These are phyloP conservation scores for Struthio camelus DNA, from an alignment of 2,113 vertebrate species.

Conservation along the genomic window DNA sequence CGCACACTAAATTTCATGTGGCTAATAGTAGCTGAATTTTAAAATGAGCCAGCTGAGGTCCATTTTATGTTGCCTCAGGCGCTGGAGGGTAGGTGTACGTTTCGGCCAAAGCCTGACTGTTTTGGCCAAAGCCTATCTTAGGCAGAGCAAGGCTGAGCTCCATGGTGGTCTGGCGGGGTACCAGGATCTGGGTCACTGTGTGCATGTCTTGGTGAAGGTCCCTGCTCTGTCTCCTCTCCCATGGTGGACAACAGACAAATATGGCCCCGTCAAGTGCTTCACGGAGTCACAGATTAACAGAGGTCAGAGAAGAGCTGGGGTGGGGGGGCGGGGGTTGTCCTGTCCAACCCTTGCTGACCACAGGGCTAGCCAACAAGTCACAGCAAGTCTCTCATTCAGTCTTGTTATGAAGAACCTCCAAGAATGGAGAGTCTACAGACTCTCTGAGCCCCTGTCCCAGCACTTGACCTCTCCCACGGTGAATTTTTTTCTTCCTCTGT, in stretches of 20 bases:
- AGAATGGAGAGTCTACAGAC: neutral
- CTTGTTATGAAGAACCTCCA: neutral
- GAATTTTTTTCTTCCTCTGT: neutral
- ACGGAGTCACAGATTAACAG: neutral
- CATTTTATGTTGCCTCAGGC: neutral
- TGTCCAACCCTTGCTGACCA: neutral
- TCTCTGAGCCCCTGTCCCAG: neutral
- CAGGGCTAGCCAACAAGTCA: neutral
- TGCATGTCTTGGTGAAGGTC: neutral
- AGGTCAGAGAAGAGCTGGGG: neutral
- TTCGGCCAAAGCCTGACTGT: neutral
- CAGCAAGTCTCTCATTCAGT: neutral
- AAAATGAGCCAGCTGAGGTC: neutral
- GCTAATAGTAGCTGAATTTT: neutral
- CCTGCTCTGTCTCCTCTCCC: too few species aligned
- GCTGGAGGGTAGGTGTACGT: neutral
- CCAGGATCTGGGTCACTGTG: neutral
- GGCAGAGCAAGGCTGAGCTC: neutral
- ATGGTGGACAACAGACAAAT: neutral
- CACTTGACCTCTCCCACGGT: neutral
- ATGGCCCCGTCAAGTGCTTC: neutral
- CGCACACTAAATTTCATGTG: neutral
- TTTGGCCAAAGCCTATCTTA: neutral
- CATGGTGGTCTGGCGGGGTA: neutral
- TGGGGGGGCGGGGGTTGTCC: too few species aligned